Percentiles rank a stretch among this genome's conserved stretches.
These are phyloP conservation scores for Dryobates pubescens DNA, from an alignment of 2,797 vertebrate species.

Conservation along the genomic window DNA sequence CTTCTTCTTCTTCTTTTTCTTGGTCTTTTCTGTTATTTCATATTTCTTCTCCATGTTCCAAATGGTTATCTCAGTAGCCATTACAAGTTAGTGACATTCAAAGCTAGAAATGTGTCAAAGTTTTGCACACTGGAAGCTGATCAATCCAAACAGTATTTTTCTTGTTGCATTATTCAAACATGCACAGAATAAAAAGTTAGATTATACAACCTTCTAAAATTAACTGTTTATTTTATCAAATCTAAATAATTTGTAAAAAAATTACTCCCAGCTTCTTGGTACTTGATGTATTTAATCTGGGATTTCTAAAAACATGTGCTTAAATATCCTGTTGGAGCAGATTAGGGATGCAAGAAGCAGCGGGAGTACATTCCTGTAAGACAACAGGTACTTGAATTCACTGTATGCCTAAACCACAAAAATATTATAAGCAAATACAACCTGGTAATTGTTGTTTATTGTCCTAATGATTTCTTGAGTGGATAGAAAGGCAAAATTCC, in stretches of 20 bases:
- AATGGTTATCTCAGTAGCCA: not conserved
- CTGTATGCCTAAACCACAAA: too few relatives aligned
- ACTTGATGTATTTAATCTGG: not conserved
- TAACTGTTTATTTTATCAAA: not conserved
- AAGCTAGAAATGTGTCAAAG: not conserved
- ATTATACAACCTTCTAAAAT: not conserved
- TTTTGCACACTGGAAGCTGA: not conserved
- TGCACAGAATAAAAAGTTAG: not conserved
- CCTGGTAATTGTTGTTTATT: too few relatives aligned
- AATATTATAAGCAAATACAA: too few relatives aligned
- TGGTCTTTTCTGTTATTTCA: not conserved
- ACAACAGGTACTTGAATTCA: too few relatives aligned
- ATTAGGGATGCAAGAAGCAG: not conserved
- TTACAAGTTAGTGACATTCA: not conserved
- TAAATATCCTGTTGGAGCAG: not conserved
- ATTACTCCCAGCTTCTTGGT: not conserved
- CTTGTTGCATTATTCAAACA: not conserved
- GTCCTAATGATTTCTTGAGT: too few relatives aligned
- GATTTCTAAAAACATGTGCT: not conserved
- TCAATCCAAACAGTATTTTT: not conserved
- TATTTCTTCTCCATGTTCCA: not conserved
- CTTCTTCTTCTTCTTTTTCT: not conserved
- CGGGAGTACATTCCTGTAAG: too few relatives aligned
- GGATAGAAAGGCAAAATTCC: too few relatives aligned
- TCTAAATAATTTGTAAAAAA: not conserved